Percentiles rank a stretch among this genome's conserved stretches.
phyloP scores from a whole-genome alignment of 1,140 invertebrate genomes.

The Temnothorax curvispinosus region DNA sequence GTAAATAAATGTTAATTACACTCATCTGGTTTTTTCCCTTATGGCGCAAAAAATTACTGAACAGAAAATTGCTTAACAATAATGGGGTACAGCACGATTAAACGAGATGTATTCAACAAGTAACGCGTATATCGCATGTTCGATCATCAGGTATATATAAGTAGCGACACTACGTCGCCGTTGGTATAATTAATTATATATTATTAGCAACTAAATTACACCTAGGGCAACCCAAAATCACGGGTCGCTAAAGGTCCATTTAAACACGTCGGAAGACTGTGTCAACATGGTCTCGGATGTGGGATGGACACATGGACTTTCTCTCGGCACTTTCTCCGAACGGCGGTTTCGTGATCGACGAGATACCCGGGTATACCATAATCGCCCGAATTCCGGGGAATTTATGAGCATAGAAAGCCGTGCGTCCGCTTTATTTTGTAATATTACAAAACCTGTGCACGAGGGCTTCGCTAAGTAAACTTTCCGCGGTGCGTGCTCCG shows the following conservation, averaged over 20 bases:
- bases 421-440: constrained; percentile 1
- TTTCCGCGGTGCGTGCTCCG: background rate
- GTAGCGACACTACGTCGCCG: background rate
- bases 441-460: constrained; percentile 29
- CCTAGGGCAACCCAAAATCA: background rate
- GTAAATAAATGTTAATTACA: background rate
- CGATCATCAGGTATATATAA: background rate
- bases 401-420: constrained; percentile 41
- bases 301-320: constrained; percentile 76
- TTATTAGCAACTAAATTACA: background rate
- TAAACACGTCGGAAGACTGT: constrained; percentile 67
- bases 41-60: too few relatives aligned
- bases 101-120: background rate
- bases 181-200: background rate
- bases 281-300: constrained; percentile 73
- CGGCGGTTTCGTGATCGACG: constrained; percentile 62
- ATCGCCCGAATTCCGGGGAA: constrained; percentile 15
- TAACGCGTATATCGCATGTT: background rate
- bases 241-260: constrained; percentile 46
- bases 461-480: constrained; percentile 5
- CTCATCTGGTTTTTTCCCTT: background rate
- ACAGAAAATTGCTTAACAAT: background rate
- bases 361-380: background rate
- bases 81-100: background rate
- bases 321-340: constrained; percentile 78